Evolutionary conservation across 2,797 vertebrate species (phyloP).

Genomic region (Neosilurus hyrtlii): DNA sequence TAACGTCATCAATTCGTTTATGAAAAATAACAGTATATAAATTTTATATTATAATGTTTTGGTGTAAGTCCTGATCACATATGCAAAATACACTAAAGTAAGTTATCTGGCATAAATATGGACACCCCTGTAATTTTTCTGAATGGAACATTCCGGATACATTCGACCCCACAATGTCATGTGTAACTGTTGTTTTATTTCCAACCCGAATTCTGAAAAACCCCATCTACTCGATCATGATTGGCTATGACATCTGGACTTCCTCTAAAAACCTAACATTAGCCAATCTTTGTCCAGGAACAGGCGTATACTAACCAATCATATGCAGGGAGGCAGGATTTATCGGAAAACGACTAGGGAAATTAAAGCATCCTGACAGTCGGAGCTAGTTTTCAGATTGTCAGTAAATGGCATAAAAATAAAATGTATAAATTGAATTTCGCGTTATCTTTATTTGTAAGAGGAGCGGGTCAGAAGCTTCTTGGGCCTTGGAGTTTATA

Average conservation of each 20-base stretch:
- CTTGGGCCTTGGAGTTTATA: slow-evolving; percentile 30
- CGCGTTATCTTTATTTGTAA: slow-evolving; percentile 49
- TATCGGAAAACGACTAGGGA: not conserved
- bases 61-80: not conserved
- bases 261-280: not conserved
- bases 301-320: not conserved
- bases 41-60: not conserved
- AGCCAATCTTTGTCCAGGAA: not conserved
- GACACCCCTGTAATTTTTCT: slow-evolving; percentile 4
- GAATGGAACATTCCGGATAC: slow-evolving; percentile 27
- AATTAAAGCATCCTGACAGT: not conserved
- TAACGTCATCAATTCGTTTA: not conserved
- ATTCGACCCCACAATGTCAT: slow-evolving; percentile 67
- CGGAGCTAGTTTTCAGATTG: not conserved
- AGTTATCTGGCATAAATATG: not conserved
- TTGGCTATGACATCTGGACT: not conserved
- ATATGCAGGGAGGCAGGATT: not conserved
- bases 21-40: not conserved
- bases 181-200: slow-evolving; percentile 6
- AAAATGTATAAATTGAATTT: slow-evolving; percentile 62
- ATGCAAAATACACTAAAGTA: not conserved
- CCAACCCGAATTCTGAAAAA: slow-evolving; percentile 2
- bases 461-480: slow-evolving; percentile 56
- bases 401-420: not conserved
- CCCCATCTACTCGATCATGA: not conserved